Percentiles rank a stretch among this genome's conserved stretches.
Conservation (phyloP, 2,888 invertebrate species). For the Miltochrista miniata region DNA sequence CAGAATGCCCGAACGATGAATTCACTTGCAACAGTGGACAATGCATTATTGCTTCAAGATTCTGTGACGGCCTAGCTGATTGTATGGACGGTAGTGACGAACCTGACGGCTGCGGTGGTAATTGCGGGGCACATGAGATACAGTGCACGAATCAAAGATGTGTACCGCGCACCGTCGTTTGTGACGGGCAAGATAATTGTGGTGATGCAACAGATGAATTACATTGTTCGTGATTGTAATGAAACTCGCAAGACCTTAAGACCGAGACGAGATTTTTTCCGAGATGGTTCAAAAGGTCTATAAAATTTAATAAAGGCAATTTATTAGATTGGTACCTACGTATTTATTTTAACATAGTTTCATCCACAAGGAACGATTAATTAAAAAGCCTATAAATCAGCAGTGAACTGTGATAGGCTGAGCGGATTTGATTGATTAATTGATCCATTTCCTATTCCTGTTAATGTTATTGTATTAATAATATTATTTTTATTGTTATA, state of each 20-base stretch:
- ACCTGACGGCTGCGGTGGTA: conserved; percentile 81
- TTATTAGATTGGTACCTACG: background rate
- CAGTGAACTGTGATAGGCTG: no score
- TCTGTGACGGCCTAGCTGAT: conserved; percentile 88
- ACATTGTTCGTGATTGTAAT: conserved; percentile 51
- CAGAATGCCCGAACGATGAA: conserved; percentile 75
- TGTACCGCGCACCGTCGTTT: conserved; percentile 83
- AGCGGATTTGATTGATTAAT: no score
- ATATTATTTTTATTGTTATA: no score
- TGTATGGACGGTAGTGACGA: conserved; percentile 89
- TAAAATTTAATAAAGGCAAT: background rate
- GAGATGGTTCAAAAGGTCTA: background rate
- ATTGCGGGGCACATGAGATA: conserved; percentile 80
- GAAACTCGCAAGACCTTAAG: background rate
- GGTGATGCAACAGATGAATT: conserved; percentile 88
- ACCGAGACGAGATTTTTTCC: no score
- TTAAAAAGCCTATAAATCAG: no score
- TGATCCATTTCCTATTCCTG: no score
- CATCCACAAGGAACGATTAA: no score
- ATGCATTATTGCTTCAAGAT: conserved; percentile 85
- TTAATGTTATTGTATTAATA: no score
- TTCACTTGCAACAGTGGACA: conserved; percentile 85
- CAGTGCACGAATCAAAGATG: conserved; percentile 83
- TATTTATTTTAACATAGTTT: no score
- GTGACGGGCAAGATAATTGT: conserved; percentile 87